phyloP scores from a whole-genome alignment of 2,113 vertebrate genomes.

The Calypte anna region DNA sequence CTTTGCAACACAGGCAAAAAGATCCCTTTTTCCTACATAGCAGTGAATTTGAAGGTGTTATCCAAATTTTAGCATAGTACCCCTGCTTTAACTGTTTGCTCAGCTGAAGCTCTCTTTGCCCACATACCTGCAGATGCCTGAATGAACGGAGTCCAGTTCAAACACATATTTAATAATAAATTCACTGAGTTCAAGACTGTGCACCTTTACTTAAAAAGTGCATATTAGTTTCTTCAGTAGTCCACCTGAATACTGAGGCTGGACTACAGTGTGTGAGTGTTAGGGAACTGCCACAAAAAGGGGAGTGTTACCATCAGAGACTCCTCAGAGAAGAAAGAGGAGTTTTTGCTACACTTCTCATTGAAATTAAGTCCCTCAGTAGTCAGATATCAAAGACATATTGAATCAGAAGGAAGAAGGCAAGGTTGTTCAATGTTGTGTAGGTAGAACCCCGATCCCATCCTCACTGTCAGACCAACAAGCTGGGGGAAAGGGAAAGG shows the following conservation, averaged over 20 bases:
- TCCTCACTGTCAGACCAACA: not conserved
- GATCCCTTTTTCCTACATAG: not conserved
- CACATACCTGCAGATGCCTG: not conserved
- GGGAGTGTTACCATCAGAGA: not conserved
- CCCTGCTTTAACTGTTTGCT: not conserved
- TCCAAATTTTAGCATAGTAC: not conserved
- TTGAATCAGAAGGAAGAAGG: not conserved
- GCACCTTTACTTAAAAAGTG: not conserved
- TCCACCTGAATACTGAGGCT: not conserved
- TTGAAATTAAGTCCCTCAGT: not conserved
- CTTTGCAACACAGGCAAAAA: not conserved
- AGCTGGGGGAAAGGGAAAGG: not conserved
- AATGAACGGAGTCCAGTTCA: not conserved
- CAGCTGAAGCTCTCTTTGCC: not conserved
- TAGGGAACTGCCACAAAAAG: not conserved
- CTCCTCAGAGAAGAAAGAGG: not conserved
- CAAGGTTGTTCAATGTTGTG: not conserved
- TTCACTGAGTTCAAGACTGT: not conserved
- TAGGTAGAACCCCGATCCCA: not conserved
- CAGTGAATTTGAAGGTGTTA: not conserved
- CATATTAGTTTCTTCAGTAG: not conserved
- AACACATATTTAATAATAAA: not conserved
- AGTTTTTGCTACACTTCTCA: not conserved
- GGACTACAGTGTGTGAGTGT: not conserved
- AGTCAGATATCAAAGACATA: not conserved